Evolutionary conservation across 2,113 vertebrate genomes (phyloP).

Genomic region (Elaphurus davidianus): DNA sequence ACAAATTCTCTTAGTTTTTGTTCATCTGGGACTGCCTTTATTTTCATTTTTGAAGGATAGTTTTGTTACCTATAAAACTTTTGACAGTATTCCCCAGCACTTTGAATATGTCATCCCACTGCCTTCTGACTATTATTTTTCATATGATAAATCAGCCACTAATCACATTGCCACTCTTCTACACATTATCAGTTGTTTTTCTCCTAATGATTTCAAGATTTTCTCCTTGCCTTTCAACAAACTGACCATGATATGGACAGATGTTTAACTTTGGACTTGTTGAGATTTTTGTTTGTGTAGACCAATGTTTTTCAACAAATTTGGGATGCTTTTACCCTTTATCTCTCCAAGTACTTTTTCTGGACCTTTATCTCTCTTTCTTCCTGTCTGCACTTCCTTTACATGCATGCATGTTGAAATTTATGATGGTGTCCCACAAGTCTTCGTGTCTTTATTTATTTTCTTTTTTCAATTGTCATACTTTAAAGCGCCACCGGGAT

Average conservation of each 20-base stretch:
- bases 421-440: neutral
- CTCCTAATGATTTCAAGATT: neutral
- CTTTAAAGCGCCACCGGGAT: neutral
- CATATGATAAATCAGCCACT: neutral
- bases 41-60: neutral
- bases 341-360: neutral
- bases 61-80: slow-evolving; percentile 7
- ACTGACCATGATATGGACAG: neutral
- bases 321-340: neutral
- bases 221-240: neutral
- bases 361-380: neutral
- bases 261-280: neutral
- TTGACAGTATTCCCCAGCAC: neutral
- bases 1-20: neutral
- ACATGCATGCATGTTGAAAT: neutral
- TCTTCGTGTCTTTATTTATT: neutral
- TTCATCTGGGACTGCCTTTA: neutral
- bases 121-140: neutral
- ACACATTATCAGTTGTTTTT: neutral
- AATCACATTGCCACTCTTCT: neutral
- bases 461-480: neutral
- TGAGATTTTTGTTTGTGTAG: neutral
- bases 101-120: neutral
- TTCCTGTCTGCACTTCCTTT: neutral
- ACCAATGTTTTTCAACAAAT: neutral